Base-by-base conservation (phyloP, 2,888 invertebrate genomes). In the Galerucella nymphaeae region DNA sequence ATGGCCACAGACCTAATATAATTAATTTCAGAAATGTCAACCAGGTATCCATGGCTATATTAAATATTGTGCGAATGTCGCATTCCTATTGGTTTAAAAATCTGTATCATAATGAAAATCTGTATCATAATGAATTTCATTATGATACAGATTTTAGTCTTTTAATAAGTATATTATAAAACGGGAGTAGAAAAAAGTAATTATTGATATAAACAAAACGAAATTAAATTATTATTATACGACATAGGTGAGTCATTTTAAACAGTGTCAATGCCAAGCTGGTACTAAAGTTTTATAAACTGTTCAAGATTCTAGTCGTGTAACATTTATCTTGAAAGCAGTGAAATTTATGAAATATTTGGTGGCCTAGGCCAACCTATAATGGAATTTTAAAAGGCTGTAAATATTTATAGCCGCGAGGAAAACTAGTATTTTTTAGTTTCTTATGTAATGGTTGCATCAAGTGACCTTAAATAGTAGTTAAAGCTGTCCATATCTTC, bases 241-340 rank as follows among this genome's bases (percentile, higher is more conserved):
- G 6, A 45, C 13, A 13, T 45, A 45, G 14, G 45, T 45, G 0
- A 45, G 14, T 45, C 30, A 6, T 30, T 30, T 45, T 45, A 45
- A 45, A 45, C 14, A 45, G 59, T 59, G 59, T 59, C 59, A 59
- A 59, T 59, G 59, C 38, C 59, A 59, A 53, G 38, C 18, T 16
- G 14, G 14, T 23, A 57, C 57, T 9, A 14, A 20, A 18, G 23
- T 57, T 38, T n/a, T 30, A 38, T 23, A 30, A n/a, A 38, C 30
- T 38, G 59, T 59, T 59, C n/a, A 59, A 59, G 14, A 59, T 59
- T 59, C 59, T 38, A 59, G 59, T 59, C 59, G 38, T 38, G 38
- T 59, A 23, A 5, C 14, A 59, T 59, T 59, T 59, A 59, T 38
- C 16, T 38, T n/a, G 13, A 30, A 53, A 9, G 16, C 53, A 53